Evolutionary conservation across 2,113 vertebrate species (phyloP).

Genomic region (Scalopus aquaticus): DNA sequence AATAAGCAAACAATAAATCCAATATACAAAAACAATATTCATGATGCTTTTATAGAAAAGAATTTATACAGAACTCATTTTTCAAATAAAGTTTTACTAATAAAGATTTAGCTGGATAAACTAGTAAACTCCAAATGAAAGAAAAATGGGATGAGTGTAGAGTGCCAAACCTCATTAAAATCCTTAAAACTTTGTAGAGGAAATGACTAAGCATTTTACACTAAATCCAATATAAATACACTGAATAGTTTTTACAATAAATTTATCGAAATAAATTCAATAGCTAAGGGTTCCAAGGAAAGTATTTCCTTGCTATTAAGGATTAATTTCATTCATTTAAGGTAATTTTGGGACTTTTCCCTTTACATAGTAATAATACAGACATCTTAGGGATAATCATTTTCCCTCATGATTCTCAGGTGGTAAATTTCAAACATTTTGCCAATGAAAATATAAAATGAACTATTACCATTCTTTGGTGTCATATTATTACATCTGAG

Average conservation of each 20-base stretch:
- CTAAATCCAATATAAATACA: background rate
- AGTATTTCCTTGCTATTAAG: background rate
- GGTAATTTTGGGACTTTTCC: background rate
- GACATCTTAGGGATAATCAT: background rate
- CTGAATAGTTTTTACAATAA: background rate
- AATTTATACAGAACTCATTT: background rate
- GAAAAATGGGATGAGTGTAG: background rate
- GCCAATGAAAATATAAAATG: background rate
- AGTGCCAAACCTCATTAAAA: slow-evolving; percentile 1
- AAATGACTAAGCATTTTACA: background rate
- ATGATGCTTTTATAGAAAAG: slow-evolving; percentile 17
- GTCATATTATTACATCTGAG: background rate
- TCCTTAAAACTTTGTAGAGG: background rate
- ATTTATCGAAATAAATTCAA: background rate
- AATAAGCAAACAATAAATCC: slow-evolving; percentile 12
- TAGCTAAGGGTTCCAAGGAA: background rate
- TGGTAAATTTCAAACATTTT: slow-evolving; percentile 21
- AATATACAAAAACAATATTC: slow-evolving; percentile 1
- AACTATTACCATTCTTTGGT: slow-evolving; percentile 40
- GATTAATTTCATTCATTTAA: slow-evolving; percentile 33
- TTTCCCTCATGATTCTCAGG: slow-evolving; percentile 49
- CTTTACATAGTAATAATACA: background rate
- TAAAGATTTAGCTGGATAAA: background rate
- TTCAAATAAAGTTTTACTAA: slow-evolving; percentile 28
- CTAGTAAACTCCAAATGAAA: background rate